phyloP scores from a whole-genome alignment of 1,140 invertebrate species.

The Dolichoris vasculosae region DNA sequence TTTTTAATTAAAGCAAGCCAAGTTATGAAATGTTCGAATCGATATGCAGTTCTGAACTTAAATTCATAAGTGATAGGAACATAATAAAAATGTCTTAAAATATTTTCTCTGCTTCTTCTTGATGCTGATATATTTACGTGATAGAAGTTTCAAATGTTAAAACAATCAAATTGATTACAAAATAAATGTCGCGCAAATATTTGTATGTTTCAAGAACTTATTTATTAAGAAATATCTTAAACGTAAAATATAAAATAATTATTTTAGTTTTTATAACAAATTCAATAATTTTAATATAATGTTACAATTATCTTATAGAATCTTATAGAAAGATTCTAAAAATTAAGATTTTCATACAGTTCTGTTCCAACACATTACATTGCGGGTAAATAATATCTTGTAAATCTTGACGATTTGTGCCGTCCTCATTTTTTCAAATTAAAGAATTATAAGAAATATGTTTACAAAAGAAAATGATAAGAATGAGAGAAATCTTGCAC shows the following conservation, averaged over 20 bases:
- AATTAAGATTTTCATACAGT: conserved; percentile 47
- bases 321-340: conserved; percentile 35
- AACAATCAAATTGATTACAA: neutral
- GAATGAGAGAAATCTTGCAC: conserved; percentile 56
- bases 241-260: conserved; percentile 30
- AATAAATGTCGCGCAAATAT: conserved; percentile 33
- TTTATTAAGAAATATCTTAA: conserved; percentile 29
- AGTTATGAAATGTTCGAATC: conserved; percentile 31
- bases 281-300: conserved; percentile 30
- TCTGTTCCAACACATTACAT: conserved; percentile 45
- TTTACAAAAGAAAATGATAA: neutral
- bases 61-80: conserved; percentile 38
- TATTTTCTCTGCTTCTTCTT: neutral
- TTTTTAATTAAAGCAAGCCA: neutral
- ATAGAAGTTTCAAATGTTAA: conserved; percentile 5
- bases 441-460: conserved; percentile 29
- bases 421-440: conserved; percentile 42
- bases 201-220: conserved; percentile 10
- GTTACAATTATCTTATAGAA: conserved; percentile 39
- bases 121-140: neutral
- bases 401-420: conserved; percentile 44
- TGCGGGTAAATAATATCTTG: conserved; percentile 42
- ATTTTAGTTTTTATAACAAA: conserved; percentile 25
- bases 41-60: neutral
- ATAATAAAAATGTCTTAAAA: conserved; percentile 44